Conservation (phyloP, 2,888 invertebrate genomes). For the Phalera bucephala region DNA sequence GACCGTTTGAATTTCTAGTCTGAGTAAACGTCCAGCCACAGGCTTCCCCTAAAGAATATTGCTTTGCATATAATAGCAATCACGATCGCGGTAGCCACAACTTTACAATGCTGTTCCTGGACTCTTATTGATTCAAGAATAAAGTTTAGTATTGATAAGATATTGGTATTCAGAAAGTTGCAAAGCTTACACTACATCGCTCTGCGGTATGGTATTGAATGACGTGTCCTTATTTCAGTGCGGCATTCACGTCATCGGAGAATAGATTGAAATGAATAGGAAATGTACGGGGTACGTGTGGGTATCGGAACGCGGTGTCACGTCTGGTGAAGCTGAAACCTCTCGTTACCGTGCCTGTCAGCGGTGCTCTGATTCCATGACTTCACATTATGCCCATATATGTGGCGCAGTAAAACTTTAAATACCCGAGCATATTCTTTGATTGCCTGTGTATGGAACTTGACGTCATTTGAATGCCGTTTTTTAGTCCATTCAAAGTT, state of each 20-base stretch:
- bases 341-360: conserved; percentile 16
- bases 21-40: conserved; percentile 27
- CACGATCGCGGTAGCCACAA: conserved; percentile 29
- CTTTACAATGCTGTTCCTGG: conserved; percentile 9
- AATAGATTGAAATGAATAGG: conserved; percentile 37
- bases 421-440: background rate
- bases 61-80: conserved; percentile 38
- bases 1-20: conserved; percentile 16
- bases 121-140: conserved; percentile 24
- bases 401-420: background rate
- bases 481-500: too few relatives aligned
- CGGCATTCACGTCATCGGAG: conserved; percentile 47
- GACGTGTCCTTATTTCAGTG: conserved; percentile 66
- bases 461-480: background rate
- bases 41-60: conserved; percentile 31
- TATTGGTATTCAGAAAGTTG: conserved; percentile 15
- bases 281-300: conserved; percentile 26
- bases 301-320: conserved; percentile 16
- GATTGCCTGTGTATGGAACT: background rate
- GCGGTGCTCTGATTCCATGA: conserved; percentile 6
- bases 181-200: conserved; percentile 34
- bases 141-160: conserved; percentile 31
- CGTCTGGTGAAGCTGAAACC: conserved; percentile 6
- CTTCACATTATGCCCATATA: background rate
- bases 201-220: conserved; percentile 59